phyloP scores from a whole-genome alignment of 2,113 vertebrate genomes.

The Passer montanus region DNA sequence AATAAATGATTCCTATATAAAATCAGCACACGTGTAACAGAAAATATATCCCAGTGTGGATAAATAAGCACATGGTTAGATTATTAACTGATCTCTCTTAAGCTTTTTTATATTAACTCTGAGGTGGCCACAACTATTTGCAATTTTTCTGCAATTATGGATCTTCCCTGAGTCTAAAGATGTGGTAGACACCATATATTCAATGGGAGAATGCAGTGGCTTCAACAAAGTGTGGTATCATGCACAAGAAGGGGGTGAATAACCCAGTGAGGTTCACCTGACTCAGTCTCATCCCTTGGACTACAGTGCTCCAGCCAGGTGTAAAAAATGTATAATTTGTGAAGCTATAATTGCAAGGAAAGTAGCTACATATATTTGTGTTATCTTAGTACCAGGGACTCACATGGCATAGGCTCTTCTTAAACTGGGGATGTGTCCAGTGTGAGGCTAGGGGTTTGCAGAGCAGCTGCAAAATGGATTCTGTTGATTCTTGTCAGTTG shows the following conservation, averaged over 20 bases:
- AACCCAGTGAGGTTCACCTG: rapidly evolving
- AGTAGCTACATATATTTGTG: not conserved
- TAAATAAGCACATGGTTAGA: conserved; percentile 13
- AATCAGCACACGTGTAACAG: not conserved
- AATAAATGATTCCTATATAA: conserved; percentile 25
- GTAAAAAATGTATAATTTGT: not conserved
- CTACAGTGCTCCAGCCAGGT: not conserved
- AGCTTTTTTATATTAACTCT: conserved; percentile 3
- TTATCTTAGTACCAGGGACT: not conserved
- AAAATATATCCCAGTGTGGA: not conserved
- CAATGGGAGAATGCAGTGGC: not conserved
- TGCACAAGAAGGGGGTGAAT: not conserved
- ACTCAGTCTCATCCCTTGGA: not conserved
- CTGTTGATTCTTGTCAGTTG: not conserved
- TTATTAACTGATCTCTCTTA: conserved; percentile 16
- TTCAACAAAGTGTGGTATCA: not conserved
- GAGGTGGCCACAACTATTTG: not conserved
- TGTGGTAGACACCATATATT: not conserved
- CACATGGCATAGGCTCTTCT: not conserved
- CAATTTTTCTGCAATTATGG: not conserved
- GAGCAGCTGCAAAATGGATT: not conserved
- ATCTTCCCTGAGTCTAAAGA: not conserved
- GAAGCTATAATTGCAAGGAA: not conserved
- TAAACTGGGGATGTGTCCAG: not conserved
- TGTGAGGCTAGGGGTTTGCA: not conserved